Evolutionary conservation across 2,888 invertebrate genomes (phyloP), one percentile per base, ranked within the genome.

Genomic region (Petrophora chlorosata): DNA sequence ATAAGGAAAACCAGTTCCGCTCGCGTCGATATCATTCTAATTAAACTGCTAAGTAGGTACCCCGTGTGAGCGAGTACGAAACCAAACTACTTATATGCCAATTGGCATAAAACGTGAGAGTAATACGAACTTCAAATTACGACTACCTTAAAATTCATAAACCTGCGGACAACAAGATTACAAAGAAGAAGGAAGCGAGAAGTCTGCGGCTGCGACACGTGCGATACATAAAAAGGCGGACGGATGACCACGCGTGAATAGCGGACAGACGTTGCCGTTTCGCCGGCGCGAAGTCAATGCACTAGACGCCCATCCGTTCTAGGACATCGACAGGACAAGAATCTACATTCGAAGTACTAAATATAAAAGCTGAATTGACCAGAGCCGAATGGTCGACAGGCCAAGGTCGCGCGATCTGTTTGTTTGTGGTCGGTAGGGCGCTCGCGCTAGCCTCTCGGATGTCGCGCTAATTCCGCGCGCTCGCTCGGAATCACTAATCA

Each of bases 401-500:
- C 48, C 61, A 61, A 47, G 40, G 41, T 14, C 25, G 7, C 22
- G 5, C 3, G 23, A 1, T 5, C 13, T 22, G 33, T 29, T 22
- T 29, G 34, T 30, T 33, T 39, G 36, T 35, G 25, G 10, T 23
- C 13, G 23, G 47, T 38, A 46, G 45, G 51, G 41, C 42, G 48
- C 33, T 56, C 71, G 69, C 76, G 69, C 77, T n/a, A 73, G 66
- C 72, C 71, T 75, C 82, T 85, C 83, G 81, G 80, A 83, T 79
- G 73, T 74, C 70, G 80, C 70, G 79, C 85, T 88, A 83, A 89
- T 88, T 89, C 88, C 88, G 89, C 64, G 69, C 86, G 79, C 82
- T 64, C 76, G 76, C 65, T 56, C 68, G 62, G 89, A 85, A 88
- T 89, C 59, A 70, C 67, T 88, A 88, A 88, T 86, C 70, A 69